A percentile compares a stretch with the other conserved stretches of the same genome.
Evolutionary conservation across 2,797 vertebrate genomes (phyloP).

Genomic region (Megalops cyprinoides): DNA sequence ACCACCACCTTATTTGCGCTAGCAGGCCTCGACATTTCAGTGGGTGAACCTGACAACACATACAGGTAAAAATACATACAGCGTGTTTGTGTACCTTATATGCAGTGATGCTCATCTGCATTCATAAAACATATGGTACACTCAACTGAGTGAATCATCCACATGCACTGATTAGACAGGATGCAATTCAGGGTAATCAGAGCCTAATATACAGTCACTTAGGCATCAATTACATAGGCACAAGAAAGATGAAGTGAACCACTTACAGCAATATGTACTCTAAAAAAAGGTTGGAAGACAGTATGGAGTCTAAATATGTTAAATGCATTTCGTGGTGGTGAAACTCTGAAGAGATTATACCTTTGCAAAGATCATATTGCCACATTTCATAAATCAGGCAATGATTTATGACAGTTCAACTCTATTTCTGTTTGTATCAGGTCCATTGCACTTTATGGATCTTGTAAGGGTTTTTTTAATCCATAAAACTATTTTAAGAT

Average conservation of each 20-base stretch:
- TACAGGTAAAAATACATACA: not conserved
- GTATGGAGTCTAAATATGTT: not conserved
- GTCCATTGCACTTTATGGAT: no score
- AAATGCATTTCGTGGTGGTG: not conserved
- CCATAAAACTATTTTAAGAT: no score
- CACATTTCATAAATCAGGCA: not conserved
- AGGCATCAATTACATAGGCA: not conserved
- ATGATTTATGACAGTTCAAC: no score
- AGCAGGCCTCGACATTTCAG: not conserved
- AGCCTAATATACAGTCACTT: not conserved
- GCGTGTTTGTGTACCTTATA: no score
- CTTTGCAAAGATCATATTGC: not conserved
- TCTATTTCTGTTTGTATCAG: no score
- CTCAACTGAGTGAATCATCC: not conserved
- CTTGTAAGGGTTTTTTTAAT: no score
- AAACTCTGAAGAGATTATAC: no score
- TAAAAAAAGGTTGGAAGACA: not conserved
- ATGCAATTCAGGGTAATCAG: not conserved
- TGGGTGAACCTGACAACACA: not conserved
- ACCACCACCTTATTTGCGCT: not conserved
- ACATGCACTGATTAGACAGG: not conserved
- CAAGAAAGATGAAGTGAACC: not conserved
- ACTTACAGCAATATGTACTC: not conserved
- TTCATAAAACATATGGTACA: no score
- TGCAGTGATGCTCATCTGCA: no score